Percentiles rank a stretch among this genome's conserved stretches.
Evolutionary conservation across 2,113 vertebrate genomes (phyloP).

Genomic region (Lycaon pictus): DNA sequence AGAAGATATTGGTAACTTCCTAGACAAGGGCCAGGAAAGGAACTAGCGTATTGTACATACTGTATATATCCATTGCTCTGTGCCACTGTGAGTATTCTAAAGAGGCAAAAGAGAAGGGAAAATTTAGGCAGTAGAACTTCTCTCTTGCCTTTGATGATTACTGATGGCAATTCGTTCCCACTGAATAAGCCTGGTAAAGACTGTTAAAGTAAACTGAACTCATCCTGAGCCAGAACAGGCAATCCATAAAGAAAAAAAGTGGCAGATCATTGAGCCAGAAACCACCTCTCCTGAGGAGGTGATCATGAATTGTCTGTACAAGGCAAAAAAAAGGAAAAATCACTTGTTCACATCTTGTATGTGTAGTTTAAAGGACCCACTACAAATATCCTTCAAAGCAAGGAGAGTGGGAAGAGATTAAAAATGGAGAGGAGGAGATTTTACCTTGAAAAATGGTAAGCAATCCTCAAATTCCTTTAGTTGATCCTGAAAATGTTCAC

Average conservation of each 20-base stretch:
- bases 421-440: not conserved
- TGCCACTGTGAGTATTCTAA: constrained; percentile 12
- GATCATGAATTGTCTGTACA: not conserved
- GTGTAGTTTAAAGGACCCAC: not conserved
- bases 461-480: not conserved
- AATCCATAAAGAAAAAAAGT: not conserved
- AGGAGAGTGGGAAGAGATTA: not conserved
- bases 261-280: not conserved
- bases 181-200: not conserved
- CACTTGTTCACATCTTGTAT: not conserved
- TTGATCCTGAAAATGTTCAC: not conserved
- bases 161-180: not conserved
- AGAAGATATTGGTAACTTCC: constrained; percentile 74
- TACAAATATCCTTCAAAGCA: not conserved
- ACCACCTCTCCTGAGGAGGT: not conserved
- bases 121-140: not conserved
- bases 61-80: constrained; percentile 70
- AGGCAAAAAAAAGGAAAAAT: not conserved
- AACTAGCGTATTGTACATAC: constrained; percentile 67
- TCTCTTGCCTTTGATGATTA: not conserved
- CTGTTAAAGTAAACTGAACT: not conserved
- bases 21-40: constrained; percentile 52
- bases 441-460: not conserved
- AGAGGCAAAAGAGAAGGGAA: not conserved
- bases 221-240: not conserved